Evolutionary conservation across 2,113 vertebrate species (phyloP), one percentile per base, ranked within the genome.

Genomic region (Callorhinus ursinus): DNA sequence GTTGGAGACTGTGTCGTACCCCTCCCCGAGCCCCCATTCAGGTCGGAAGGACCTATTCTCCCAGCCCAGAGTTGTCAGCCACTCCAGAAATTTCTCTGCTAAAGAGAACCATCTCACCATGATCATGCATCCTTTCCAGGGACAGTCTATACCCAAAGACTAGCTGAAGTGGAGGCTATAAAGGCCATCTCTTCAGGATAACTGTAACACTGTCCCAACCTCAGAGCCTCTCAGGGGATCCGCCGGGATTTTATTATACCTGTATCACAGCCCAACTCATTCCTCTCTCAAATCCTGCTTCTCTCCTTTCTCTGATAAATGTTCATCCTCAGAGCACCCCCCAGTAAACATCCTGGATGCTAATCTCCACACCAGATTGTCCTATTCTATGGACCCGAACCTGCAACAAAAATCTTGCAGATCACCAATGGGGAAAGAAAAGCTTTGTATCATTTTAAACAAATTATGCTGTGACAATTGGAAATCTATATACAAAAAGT

Each of bases 161-260:
- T 16, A 36, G 46, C 46, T 11, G 22, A 36, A 31, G 10, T 5
- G 16, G 42, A 7, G 5, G 14, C 1, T 3, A 2, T 3, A 11
- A 18, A 2, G 9, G 15, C 12, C 18, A 2, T 31, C 5, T 13
- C 36, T 46, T 49, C 57, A 61, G 42, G 39, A 51, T 72, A 63
- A 26, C 31, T 12, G 33, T 26, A 31, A 65, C 4, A 16, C 72
- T 10, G 59, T 11, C 14, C 31, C 42, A 51, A 24, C 49, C 71
- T 28, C 18, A 59, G n/a, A 59, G 2, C 33, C 12, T 22, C 19
- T 42, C 42, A 3, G 14, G 51, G 31, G 72, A 11, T 19, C 72
- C 5, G 33, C 74, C 0, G 42, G 12, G 42, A 24, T 76, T 63
- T 79, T 28, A 46, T 5, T 12, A 12, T 13, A 12, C 16, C 74